Base-by-base conservation (phyloP, 2,888 invertebrate genomes). In the Synanthedon vespiformis region DNA sequence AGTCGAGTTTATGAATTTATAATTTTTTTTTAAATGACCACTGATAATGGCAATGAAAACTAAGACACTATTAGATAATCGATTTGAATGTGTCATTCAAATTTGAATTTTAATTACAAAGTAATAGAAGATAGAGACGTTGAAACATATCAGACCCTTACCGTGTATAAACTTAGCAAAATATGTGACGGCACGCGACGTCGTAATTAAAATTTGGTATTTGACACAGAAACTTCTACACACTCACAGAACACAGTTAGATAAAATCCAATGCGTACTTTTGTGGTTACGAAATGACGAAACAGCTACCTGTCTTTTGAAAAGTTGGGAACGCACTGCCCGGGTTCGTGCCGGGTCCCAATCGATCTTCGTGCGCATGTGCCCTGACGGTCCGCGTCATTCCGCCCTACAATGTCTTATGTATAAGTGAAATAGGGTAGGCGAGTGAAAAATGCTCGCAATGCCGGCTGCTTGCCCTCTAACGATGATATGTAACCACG, bases 341-440 rank as follows among this genome's bases (percentile, higher is more conserved):
- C 70, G 74, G 81, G 79, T 63, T 62, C 68, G 72, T 72, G 76
- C 69, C 65, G 70, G 59, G 57, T 57, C 53, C 61, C 64, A 73
- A 85, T 87, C 86, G 84, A 85, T 86, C 68, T 76, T 41, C 65
- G 61, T 77, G 81, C 87, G 87, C 87, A 80, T 71, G 78, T 72
- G 67, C 69, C 62, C 53, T 74, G 54, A 70, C 61, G 62, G 60
- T 69, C 67, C 71, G 73, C 80, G 77, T 74, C 77, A 75, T 67
- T 64, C 68, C 70, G 64, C 73, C 76, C 72, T 77, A 69, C 84
- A 85, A 80, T 83, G 84, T 86, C 85, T 84, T 86, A 83, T 85
- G 85, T 85, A 83, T 81, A 76, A 78, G 72, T 67, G 71, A 70
- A 70, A 72, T 70, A 71, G 70, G 58, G 68, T 66, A 74, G 72